Evolutionary conservation across 2,797 vertebrate genomes (phyloP), one percentile per base, ranked within the genome.

Genomic region (Phyllotis vaccarum): DNA sequence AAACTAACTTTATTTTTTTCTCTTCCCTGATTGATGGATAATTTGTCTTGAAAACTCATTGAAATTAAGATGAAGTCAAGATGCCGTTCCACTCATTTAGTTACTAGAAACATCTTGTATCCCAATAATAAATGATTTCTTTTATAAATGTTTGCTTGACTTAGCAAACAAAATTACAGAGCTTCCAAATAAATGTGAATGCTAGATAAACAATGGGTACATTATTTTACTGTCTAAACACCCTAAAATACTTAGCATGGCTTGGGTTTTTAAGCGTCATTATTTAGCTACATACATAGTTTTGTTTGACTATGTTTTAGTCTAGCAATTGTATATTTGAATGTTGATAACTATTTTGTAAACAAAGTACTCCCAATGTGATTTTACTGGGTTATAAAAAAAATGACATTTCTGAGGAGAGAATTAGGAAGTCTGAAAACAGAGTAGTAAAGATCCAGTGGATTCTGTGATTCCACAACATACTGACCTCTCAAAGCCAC

Each of bases 21-120:
- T 82, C n/a, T 60, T 78, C 31, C 52, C 24, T 89, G 12, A 79
- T 49, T 75, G 9, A 81, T 46, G 85, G 16, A 24, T 17, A 90
- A 76, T 82, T 70, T 83, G 46, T 91, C 79, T 88, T 96, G 34
- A 81, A 93, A 89, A 62, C 6, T 90, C 43, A 86, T 52, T 95
- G 75, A 64, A 92, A 90, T 37, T 81, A 14, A 19, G 82, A 13
- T 68, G 62, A 68, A 46, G 27, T 5, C 60, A 83, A n/a, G 21
- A 68, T 24, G 22, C 24, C 74, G 78, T 21, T 81, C 27, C 31
- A 3, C 6, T 68, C 27, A 78, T 68, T 91, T 68, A 80, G 1
- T 87, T 89, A 14, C 43, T 80, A 40, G 58, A 96, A 79, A 79
- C 22, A 85, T 14, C 43, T 43, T 54, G 64, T 46, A 60, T 82